phyloP scores from a whole-genome alignment of 2,797 vertebrate species.

The Cuculus canorus region DNA sequence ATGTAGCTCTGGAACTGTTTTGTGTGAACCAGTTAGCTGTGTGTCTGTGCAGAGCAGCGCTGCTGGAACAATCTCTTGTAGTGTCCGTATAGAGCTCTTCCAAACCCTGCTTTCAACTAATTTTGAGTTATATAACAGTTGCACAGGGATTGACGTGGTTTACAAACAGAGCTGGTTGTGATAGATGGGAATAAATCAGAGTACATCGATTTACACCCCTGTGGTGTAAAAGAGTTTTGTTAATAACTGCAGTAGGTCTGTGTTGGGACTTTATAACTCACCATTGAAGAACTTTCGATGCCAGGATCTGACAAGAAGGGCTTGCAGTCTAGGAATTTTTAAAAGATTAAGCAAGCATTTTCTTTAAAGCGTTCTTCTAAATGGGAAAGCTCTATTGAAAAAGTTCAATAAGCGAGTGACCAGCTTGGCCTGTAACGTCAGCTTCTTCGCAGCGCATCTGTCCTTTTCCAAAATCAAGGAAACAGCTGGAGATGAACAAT shows the following conservation, averaged over 20 bases:
- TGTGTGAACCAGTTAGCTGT: neutral
- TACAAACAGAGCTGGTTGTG: neutral
- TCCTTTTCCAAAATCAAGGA: neutral
- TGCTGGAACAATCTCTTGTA: neutral
- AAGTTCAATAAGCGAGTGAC: neutral
- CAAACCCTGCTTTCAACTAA: neutral
- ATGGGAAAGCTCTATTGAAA: neutral
- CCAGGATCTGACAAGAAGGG: neutral
- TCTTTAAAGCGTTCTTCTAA: neutral
- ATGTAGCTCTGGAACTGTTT: neutral
- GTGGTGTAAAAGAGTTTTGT: neutral
- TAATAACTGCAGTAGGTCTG: slow-evolving; percentile 1
- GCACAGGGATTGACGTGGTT: neutral
- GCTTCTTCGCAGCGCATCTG: neutral
- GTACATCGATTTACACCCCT: neutral
- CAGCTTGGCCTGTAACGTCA: neutral
- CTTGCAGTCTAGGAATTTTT: neutral
- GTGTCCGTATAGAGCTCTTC: neutral
- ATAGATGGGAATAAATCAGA: neutral
- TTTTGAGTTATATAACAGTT: neutral
- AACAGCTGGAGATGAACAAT: neutral
- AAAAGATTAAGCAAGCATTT: neutral
- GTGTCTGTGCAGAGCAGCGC: neutral
- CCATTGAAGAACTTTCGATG: neutral
- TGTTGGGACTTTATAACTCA: neutral